Percentiles rank a stretch among this genome's conserved stretches.
These are phyloP conservation scores for Amphiprion clarkii DNA, from an alignment of 2,797 vertebrate genomes.

Conservation along the genomic window DNA sequence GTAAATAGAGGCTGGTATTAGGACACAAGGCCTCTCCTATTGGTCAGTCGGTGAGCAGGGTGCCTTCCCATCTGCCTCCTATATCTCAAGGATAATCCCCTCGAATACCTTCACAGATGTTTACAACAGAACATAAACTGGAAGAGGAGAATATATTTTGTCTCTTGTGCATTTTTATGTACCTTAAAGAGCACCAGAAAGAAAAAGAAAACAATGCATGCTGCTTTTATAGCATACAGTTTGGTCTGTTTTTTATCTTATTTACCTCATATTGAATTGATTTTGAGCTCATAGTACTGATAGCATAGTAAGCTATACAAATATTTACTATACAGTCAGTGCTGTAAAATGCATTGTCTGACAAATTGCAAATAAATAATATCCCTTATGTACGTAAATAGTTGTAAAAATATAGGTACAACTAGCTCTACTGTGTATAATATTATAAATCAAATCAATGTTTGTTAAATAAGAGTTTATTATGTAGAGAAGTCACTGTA, in stretches of 20 bases:
- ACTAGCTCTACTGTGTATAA: neutral
- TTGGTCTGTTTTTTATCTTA: neutral
- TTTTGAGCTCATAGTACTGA: neutral
- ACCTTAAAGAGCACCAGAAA: neutral
- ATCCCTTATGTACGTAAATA: neutral
- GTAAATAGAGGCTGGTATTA: conserved; percentile 80
- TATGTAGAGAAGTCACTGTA: neutral
- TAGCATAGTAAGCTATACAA: neutral
- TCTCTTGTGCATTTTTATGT: conserved; percentile 5
- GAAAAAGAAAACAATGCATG: neutral
- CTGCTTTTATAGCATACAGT: neutral
- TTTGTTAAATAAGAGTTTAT: conserved; percentile 8
- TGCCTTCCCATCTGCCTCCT: conserved; percentile 84
- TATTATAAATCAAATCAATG: neutral
- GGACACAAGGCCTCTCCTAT: conserved; percentile 60
- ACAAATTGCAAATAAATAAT: neutral
- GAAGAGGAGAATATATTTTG: conserved; percentile 33
- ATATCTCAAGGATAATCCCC: conserved; percentile 85
- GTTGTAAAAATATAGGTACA: neutral
- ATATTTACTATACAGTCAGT: neutral
- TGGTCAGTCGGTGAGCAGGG: conserved; percentile 66
- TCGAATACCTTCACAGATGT: conserved; percentile 85
- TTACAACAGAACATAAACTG: conserved; percentile 65
- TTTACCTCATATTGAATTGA: neutral
- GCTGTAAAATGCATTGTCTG: neutral